A percentile compares a stretch with the other conserved stretches of the same genome.
Conservation (phyloP, 2,113 vertebrate species). For the Xenus cinereus region DNA sequence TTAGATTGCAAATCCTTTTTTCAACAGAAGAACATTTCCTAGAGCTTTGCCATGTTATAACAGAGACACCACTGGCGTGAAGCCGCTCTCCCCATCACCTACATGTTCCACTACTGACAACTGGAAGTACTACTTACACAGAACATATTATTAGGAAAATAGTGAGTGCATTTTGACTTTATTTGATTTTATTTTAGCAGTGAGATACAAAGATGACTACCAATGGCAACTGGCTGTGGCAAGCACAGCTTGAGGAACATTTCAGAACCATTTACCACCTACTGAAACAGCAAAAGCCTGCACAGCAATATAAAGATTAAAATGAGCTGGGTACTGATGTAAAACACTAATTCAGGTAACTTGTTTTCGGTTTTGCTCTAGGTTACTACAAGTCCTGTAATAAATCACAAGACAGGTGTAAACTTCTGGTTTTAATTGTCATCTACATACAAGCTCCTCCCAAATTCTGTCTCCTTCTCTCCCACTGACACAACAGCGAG, state of each 20-base stretch:
- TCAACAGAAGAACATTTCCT: not conserved
- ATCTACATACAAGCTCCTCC: not conserved
- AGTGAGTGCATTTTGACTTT: not conserved
- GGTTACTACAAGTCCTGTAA: not conserved
- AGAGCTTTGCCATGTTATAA: not conserved
- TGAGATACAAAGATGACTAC: not conserved
- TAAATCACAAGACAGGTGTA: not conserved
- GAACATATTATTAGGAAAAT: not conserved
- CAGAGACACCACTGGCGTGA: accelerated
- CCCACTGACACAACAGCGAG: not conserved
- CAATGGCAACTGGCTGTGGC: not conserved
- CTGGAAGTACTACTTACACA: not conserved
- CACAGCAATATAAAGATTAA: not conserved
- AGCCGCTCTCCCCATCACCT: not conserved
- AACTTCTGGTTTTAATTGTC: not conserved
- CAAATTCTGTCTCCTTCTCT: not conserved
- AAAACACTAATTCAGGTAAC: not conserved
- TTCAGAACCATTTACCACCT: not conserved
- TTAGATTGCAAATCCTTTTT: not conserved
- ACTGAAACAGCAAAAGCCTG: not conserved
- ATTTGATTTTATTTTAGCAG: not conserved
- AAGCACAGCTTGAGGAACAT: not conserved
- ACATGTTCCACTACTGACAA: not conserved
- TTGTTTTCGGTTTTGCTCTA: not conserved
- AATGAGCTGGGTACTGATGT: not conserved